Base-by-base conservation (phyloP, 2,113 vertebrate genomes). In the Catharus bicknelli region DNA sequence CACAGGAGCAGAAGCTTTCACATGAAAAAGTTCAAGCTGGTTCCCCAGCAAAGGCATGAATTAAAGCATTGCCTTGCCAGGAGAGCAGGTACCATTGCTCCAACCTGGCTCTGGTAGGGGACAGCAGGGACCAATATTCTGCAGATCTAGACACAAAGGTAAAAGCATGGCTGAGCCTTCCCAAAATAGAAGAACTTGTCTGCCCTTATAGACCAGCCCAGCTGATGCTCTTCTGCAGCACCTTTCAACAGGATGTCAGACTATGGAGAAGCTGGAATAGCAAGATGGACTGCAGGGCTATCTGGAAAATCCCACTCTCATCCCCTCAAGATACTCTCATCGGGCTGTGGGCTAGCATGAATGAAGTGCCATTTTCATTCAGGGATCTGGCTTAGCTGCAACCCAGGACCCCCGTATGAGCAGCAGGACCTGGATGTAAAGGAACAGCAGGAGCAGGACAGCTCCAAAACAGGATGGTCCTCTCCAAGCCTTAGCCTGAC, bases 11-110 rank as follows among this genome's bases (percentile, higher is more conserved):
- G 50, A 79, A 94, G 84, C 75, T 16, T 11, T 90, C 79, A 83
- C 59, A 67, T 94, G 36, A 74, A 92, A 83, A 90, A 90, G 78
- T 91, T 95, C 70, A 82, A 94, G 81, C 91, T 36, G 75, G 54
- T 50, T 92, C 59, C 23, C 12, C 69, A 54, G 91, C 55, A 90
- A 90, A 92, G 53, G 48, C 74, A 47, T 58, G 36, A 70, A 90
- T 59, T 75, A 89, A 50, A 22, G 42, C 43, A 26, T 15, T 55
- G 47, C 70, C 32, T 50, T 53, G 27, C n/a, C 72, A 73, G 8
- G 51, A 83, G 42, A 79, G 15, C 3, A 1, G 55, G 68, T 67
- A 69, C 67, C 1, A 1, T 38, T 59, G 54, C 47, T 67, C 67
- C 0, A 0, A 34, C 51, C 59, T 57, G 64, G 58, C 42, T 79